Evolutionary conservation across 2,113 vertebrate species (phyloP), one percentile per base, ranked within the genome.

Genomic region (Microtus oregoni): DNA sequence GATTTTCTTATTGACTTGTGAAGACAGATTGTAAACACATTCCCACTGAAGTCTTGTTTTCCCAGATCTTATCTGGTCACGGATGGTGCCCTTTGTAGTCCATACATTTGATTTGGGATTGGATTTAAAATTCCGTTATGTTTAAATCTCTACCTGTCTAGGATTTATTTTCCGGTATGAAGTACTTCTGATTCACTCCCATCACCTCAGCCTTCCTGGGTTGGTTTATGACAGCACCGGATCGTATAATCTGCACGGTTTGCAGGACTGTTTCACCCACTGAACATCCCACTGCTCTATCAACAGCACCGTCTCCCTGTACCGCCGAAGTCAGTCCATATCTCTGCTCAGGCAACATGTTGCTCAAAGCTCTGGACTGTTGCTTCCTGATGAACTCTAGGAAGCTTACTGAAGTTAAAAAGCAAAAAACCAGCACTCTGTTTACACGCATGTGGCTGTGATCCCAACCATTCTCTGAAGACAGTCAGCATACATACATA

Each of bases 1-100:
- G 19, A 35, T 47, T 86, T 85, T 79, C 50, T 70, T 61, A 58
- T 14, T 96, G 50, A 82, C 68, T 95, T 86, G 63, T 26, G 22
- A 63, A 63, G 11, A 90, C n/a, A 83, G 79, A 94, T 30, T 89
- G 24, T 63, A 86, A 55, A 55, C 52, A 85, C 7, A 94, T 79
- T 58, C 6, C 44, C 86, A 77, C 24, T 91, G 63, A 91, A 83
- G 52, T 26, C n/a, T 47, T 24, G 52, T 77, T 83, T 83, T 47
- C 68, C 30, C 13, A 88, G 61, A 86, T 15, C 86, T 35, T 79
- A 19, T 63, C 89, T 65, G 93, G 52, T 94, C 44, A 13, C 44
- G 38, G 83, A 20, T 58, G 58, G 58, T 58, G 8, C 28, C 26
- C 92, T 92, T 61, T 93, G 44, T 41, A 85, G 67, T 17, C 88